These are phyloP conservation scores for Phytoseiulus persimilis DNA, from an alignment of 2,888 invertebrate genomes.

Conservation along the genomic window DNA sequence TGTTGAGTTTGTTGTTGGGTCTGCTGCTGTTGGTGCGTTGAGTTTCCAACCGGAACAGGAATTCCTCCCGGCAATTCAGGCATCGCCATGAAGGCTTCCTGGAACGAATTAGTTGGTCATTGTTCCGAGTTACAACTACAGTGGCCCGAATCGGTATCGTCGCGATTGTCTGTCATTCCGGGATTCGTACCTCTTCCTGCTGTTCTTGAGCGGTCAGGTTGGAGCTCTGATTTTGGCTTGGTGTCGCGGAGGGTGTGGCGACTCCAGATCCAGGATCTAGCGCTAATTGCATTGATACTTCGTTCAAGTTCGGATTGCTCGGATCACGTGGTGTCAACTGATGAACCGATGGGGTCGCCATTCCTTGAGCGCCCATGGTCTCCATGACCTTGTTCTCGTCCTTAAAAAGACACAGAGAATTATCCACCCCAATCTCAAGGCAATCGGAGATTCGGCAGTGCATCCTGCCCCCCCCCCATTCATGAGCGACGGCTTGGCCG, in stretches of 20 bases:
- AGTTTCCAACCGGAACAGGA: slow-evolving; percentile 6
- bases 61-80: slow-evolving; percentile 15
- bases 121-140: neutral
- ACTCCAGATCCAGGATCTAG: slow-evolving; percentile 1
- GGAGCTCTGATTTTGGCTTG: neutral
- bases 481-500: too few relatives aligned
- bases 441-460: too few relatives aligned
- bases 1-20: neutral
- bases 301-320: neutral
- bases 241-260: neutral
- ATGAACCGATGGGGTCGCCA: neutral
- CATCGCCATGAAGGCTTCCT: slow-evolving; percentile 34
- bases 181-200: slow-evolving; percentile 6
- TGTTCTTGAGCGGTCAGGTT: slow-evolving; percentile 33
- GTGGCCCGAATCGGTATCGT: neutral
- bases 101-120: neutral
- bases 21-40: slow-evolving; percentile 9
- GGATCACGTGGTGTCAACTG: neutral
- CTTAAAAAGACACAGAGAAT: neutral
- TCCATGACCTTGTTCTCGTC: slow-evolving; percentile 30
- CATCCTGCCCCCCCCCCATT: too few relatives aligned
- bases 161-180: too few relatives aligned
- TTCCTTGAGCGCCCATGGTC: slow-evolving; percentile 19
- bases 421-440: too few relatives aligned
- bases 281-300: slow-evolving; percentile 28